A percentile compares a stretch with the other conserved stretches of the same genome.
phyloP scores from a whole-genome alignment of 2,888 invertebrate species.

The Syrista parreyssii region DNA sequence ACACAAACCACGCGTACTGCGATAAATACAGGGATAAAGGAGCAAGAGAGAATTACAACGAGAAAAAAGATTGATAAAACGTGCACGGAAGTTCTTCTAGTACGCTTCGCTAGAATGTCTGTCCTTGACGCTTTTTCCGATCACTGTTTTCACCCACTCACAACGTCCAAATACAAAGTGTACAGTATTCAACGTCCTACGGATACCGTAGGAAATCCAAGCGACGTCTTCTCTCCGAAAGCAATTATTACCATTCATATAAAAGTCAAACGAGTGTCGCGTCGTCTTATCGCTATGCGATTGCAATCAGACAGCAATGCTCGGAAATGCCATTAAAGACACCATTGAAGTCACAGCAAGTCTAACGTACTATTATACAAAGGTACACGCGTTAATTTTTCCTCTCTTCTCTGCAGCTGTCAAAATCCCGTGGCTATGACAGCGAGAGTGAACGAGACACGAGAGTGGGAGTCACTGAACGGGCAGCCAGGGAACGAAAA shows the following conservation, averaged over 20 bases:
- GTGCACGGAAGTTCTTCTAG: background rate
- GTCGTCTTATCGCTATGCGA: background rate
- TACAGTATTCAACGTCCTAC: background rate
- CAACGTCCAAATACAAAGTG: background rate
- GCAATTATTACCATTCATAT: background rate
- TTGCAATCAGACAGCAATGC: background rate
- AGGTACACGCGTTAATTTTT: background rate
- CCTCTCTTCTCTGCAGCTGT: background rate
- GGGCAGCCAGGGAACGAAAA: slow-evolving; percentile 15
- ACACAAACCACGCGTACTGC: background rate
- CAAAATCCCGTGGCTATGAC: slow-evolving; percentile 9
- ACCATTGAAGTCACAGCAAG: background rate
- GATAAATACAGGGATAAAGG: background rate
- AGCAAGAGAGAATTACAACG: background rate
- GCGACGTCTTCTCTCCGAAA: background rate
- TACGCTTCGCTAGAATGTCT: background rate
- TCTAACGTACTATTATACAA: background rate
- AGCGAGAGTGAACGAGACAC: slow-evolving; percentile 9
- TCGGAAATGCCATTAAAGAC: background rate
- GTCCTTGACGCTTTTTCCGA: slow-evolving; percentile 6
- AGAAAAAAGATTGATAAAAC: background rate
- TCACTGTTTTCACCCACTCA: slow-evolving; percentile 3
- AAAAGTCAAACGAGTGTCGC: background rate
- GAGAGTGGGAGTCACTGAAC: slow-evolving; percentile 4
- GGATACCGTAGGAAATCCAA: background rate